Evolutionary conservation across 2,888 invertebrate genomes (phyloP), one percentile per base, ranked within the genome.

Genomic region (Heliconius erato): DNA sequence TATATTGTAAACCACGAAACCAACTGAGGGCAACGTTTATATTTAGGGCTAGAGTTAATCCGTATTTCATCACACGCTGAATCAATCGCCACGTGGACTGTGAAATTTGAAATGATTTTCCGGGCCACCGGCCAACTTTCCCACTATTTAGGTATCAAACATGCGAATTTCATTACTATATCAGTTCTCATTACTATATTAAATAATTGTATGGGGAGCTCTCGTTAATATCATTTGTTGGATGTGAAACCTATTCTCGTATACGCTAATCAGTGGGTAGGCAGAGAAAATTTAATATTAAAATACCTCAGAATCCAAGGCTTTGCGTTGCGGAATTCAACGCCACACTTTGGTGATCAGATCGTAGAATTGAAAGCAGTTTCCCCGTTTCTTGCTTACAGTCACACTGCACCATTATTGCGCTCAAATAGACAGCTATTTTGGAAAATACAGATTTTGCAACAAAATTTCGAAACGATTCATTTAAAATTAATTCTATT

Each of bases 1-100:
- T 76, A 63, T 63, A 63, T 63, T 59, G 11, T 76, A 63, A 76
- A 76, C 76, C 76, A 40, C 76, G n/a, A 76, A 76, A 63, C 26
- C 63, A 76, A 76, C 76, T 40, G 63, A 49, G 76, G 54, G 74
- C 49, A 28, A 5, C 76, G 90, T 90, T 90, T 91, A 91, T 90
- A 89, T 90, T 90, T 88, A 90, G 89, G 91, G 90, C 91, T 87
- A 90, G 90, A 93, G 92, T 91, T 91, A 91, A 90, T 89, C 89
- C 88, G 90, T 90, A 91, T 93, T 90, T 84, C 85, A 85, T 85
- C 83, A 84, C 85, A 84, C 84, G 84, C 84, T 65, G 76, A 80
- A 83, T 84, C 84, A 79, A 84, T 84, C 78, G 74, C 68, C 88
- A 89, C 89, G 89, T 89, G 89, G 87, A 89, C 91, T 92, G 92